Conservation (phyloP, 2,888 invertebrate species). For the Pardosa pseudoannulata region DNA sequence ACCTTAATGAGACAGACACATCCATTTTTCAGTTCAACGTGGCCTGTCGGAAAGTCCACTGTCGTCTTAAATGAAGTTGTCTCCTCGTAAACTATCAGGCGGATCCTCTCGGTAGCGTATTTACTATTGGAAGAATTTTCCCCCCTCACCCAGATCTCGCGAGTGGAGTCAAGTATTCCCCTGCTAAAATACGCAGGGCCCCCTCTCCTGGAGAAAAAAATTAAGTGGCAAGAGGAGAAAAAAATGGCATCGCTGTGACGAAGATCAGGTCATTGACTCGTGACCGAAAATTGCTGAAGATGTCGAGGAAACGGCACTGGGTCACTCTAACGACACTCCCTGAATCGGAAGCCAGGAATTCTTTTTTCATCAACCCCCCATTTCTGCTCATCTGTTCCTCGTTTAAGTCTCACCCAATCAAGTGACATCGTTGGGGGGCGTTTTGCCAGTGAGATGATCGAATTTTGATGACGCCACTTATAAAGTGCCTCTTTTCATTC, state of each 20-base stretch:
- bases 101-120: too few species aligned
- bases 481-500: neutral
- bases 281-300: slow-evolving; percentile 66
- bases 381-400: slow-evolving; percentile 19
- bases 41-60: too few species aligned
- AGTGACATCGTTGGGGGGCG: slow-evolving; percentile 13
- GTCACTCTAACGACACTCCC: slow-evolving; percentile 62
- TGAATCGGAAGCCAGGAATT: slow-evolving; percentile 16
- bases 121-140: neutral
- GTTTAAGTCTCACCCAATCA: slow-evolving; percentile 8
- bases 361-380: neutral
- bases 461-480: neutral
- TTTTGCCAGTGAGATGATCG: neutral
- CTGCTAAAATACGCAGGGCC: neutral
- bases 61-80: too few species aligned
- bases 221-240: neutral
- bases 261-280: slow-evolving; percentile 58
- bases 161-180: neutral
- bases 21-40: too few species aligned
- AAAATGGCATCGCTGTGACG: slow-evolving; percentile 27
- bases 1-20: too few species aligned
- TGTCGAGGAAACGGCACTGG: slow-evolving; percentile 69
- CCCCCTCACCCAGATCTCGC: neutral
- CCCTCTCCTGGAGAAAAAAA: slow-evolving; percentile 4
- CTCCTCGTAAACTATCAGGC: too few species aligned